phyloP scores from a whole-genome alignment of 2,888 invertebrate genomes.

The Pomacea canaliculata region DNA sequence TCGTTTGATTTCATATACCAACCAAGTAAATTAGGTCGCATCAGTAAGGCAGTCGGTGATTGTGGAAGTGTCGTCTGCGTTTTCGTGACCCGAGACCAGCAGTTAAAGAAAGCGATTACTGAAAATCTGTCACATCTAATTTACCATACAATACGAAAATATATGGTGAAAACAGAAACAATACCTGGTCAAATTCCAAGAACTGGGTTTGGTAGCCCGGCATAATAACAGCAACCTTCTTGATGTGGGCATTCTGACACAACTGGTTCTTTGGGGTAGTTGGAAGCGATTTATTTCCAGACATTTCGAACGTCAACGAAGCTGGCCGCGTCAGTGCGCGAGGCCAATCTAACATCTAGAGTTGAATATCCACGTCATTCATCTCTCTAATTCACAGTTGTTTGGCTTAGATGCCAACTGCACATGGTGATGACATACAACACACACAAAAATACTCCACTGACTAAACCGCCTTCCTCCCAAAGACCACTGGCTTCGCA shows the following conservation, averaged over 20 bases:
- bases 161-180: not conserved
- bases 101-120: too few relatives aligned
- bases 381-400: not conserved
- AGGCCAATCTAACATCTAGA: not conserved
- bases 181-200: constrained; percentile 62
- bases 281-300: constrained; percentile 21
- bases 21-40: too few relatives aligned
- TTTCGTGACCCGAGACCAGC: too few relatives aligned
- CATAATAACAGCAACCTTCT: constrained; percentile 64
- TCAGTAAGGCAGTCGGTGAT: too few relatives aligned
- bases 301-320: constrained; percentile 5
- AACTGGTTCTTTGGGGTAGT: constrained; percentile 35
- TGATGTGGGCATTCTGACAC: constrained; percentile 51
- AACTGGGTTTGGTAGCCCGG: constrained; percentile 56
- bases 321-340: not conserved
- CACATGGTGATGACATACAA: too few relatives aligned
- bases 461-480: too few relatives aligned
- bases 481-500: not conserved
- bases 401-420: not conserved
- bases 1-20: too few relatives aligned
- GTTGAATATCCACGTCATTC: not conserved
- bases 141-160: too few relatives aligned
- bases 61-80: too few relatives aligned
- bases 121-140: too few relatives aligned
- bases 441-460: too few relatives aligned